Evolutionary conservation across 2,888 invertebrate species (phyloP), one percentile per base, ranked within the genome.

Genomic region (Argynnis bischoffii): DNA sequence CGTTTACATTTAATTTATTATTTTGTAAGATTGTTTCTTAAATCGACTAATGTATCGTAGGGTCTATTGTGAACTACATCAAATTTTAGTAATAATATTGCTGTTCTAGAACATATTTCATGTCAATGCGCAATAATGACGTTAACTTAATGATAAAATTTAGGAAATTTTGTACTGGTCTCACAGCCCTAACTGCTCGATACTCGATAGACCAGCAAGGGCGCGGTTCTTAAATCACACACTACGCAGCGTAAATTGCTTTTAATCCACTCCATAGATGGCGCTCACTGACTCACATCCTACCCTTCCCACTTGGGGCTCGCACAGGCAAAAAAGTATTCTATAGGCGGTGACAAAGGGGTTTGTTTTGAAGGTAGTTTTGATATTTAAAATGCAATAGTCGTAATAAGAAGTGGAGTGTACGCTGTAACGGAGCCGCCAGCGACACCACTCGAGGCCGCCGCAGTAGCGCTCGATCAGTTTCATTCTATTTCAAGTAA

Each of bases 251-350:
- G 85, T 82, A 86, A 89, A 88, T 89, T 87, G 85, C 89, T 88
- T 85, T 85, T 88, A 88, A 89, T 89, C 89, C 87, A 87, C 86
- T 89, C 81, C 78, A 87, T 81, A 82, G 82, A 87, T 83, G 84
- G 82, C 82, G 80, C 75, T 80, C 78, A 75, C 82, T 81, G 82
- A 82, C 86, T 86, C 85, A 84, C 83, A 80, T 75, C 77, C 75
- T 46, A 21, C 66, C 54, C 69, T 66, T 55, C 21, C 50, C 59
- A 6, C 15, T 5, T 35, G 50, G n/a, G 31, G 6, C 1, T 13
- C 14, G 15, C 16, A 4, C 31, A 26, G 6, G 13, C 55, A 3
- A 55, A 35, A 50, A 54, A 13, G 60, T 48, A 35, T 55, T 35
- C 47, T 60, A 60, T 31, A 16, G 6, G 67, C 71, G 75, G 72